Conservation (phyloP, 1,140 invertebrate genomes). For the Ooceraea biroi region DNA sequence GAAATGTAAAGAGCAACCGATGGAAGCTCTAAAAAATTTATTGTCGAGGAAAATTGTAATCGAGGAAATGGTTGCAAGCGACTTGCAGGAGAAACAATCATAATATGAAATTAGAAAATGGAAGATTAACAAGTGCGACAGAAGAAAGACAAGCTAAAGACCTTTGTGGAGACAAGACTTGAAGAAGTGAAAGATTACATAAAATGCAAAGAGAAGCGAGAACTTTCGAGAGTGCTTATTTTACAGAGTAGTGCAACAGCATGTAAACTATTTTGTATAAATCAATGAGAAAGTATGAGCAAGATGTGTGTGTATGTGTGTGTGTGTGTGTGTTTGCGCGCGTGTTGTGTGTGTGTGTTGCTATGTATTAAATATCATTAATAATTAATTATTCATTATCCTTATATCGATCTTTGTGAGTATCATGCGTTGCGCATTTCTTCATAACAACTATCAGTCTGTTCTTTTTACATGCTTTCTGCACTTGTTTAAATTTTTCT, state of each 20-base stretch:
- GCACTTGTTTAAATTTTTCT: conserved; percentile 1
- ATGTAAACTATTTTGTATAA: conserved; percentile 52
- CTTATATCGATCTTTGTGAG: conserved; percentile 7
- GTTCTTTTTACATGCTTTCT: conserved; percentile 18
- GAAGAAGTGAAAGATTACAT: not conserved
- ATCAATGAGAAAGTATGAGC: not conserved
- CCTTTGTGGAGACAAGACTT: not conserved
- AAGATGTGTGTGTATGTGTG: not conserved
- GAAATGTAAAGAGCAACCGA: not conserved
- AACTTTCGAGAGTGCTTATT: not conserved
- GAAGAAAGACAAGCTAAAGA: not conserved
- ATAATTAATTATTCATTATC: conserved; percentile 5
- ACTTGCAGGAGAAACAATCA: too few relatives aligned
- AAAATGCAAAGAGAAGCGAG: not conserved
- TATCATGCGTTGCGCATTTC: conserved; percentile 26
- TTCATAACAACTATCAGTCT: not conserved
- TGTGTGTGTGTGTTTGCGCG: not conserved
- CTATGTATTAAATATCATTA: conserved; percentile 23
- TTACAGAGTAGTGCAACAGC: not conserved
- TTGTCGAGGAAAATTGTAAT: too few relatives aligned
- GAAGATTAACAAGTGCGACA: not conserved
- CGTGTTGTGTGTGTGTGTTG: not conserved
- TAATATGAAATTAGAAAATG: too few relatives aligned
- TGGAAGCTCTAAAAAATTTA: not conserved
- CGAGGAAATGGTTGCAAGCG: not conserved